Evolutionary conservation across 2,113 vertebrate species (phyloP).

Genomic region (Mesoclemmys tuberculata): DNA sequence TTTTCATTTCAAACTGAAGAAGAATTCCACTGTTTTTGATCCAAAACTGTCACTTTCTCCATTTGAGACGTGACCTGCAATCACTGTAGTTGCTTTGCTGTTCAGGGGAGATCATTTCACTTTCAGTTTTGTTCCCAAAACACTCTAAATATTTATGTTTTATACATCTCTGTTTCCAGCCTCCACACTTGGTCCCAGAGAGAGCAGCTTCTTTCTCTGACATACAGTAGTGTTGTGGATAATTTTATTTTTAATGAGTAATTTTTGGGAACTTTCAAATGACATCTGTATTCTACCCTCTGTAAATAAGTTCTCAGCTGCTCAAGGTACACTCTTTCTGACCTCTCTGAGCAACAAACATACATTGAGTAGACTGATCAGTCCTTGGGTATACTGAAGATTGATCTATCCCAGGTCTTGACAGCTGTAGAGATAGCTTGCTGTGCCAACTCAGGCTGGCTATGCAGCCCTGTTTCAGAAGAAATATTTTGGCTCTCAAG

Average conservation of each 20-base stretch:
- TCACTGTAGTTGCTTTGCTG: slow-evolving; percentile 26
- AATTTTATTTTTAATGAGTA: slow-evolving; percentile 42
- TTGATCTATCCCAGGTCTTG: slow-evolving; percentile 70
- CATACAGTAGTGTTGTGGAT: background rate
- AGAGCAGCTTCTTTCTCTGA: background rate
- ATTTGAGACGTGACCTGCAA: slow-evolving; percentile 2
- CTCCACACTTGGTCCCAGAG: background rate
- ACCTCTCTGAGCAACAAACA: slow-evolving; percentile 46
- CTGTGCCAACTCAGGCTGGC: slow-evolving; percentile 64
- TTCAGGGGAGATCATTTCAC: background rate
- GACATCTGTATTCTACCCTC: slow-evolving; percentile 35
- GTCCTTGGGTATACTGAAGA: slow-evolving; percentile 69
- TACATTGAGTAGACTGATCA: slow-evolving; percentile 29
- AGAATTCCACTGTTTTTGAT: slow-evolving; percentile 2
- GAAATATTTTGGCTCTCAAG: slow-evolving; percentile 56
- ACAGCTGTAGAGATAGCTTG: slow-evolving; percentile 70
- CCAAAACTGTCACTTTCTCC: slow-evolving; percentile 17
- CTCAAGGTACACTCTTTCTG: slow-evolving; percentile 48
- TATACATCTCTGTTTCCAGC: background rate
- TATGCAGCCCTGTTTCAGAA: slow-evolving; percentile 37
- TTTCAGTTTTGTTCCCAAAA: background rate
- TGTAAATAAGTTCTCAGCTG: slow-evolving; percentile 42
- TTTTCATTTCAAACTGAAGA: background rate
- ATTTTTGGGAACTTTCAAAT: slow-evolving; percentile 49
- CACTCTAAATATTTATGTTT: background rate